Conservation (phyloP, 2,797 vertebrate genomes). For the Acanthurus leucopareius region DNA sequence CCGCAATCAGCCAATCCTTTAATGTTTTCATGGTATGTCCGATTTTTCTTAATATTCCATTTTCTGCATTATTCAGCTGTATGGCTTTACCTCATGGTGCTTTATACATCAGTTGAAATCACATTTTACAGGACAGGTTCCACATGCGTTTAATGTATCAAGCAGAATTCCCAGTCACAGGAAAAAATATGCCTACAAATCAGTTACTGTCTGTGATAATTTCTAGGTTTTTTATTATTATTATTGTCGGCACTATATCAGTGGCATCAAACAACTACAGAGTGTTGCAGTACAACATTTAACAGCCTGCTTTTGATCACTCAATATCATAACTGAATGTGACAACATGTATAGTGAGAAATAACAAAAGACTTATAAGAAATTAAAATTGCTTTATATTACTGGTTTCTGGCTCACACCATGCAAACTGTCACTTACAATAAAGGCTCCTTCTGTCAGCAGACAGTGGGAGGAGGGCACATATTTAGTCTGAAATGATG, state of each 20-base stretch:
- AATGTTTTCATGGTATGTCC: no score
- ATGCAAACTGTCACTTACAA: slow-evolving; percentile 60
- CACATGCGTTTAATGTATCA: no score
- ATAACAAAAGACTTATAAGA: slow-evolving; percentile 37
- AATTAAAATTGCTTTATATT: slow-evolving; percentile 41
- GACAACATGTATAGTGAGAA: slow-evolving; percentile 45
- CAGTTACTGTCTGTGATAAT: not conserved
- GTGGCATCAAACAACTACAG: slow-evolving; percentile 12
- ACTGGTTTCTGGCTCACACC: slow-evolving; percentile 42
- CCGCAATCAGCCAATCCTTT: not conserved
- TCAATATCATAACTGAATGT: slow-evolving; percentile 47
- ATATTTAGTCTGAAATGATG: slow-evolving; percentile 66
- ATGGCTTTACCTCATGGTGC: not conserved
- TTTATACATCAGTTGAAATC: not conserved
- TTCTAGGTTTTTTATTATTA: slow-evolving; percentile 7
- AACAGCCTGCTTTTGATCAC: slow-evolving; percentile 48
- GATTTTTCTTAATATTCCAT: not conserved
- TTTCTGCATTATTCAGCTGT: not conserved
- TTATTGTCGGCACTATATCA: not conserved
- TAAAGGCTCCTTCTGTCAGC: slow-evolving; percentile 51
- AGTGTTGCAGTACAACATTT: slow-evolving; percentile 3
- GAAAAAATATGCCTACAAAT: not conserved
- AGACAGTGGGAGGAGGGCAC: slow-evolving; percentile 27
- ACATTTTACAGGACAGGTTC: no score
- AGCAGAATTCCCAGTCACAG: no score